Evolutionary conservation across 2,888 invertebrate species (phyloP).

Genomic region (Petrophora chlorosata): DNA sequence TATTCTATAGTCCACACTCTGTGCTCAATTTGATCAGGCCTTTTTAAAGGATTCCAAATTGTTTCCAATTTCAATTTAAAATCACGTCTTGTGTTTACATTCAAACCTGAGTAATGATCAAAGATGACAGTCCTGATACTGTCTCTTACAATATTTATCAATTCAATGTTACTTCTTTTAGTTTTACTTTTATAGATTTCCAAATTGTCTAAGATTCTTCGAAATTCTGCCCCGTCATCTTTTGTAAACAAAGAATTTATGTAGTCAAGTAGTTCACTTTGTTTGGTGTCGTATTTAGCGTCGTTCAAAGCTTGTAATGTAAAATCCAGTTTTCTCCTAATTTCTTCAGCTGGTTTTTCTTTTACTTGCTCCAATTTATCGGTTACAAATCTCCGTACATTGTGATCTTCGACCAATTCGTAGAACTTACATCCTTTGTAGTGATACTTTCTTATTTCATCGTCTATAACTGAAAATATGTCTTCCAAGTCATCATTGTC

Average conservation of each 20-base stretch:
- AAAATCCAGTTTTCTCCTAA: conserved; percentile 38
- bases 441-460: conserved; percentile 50
- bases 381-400: conserved; percentile 40
- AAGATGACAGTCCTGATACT: conserved; percentile 48
- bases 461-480: conserved; percentile 38
- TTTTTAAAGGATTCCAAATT: conserved; percentile 31
- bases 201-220: conserved; percentile 41
- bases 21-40: background rate
- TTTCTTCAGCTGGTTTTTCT: conserved; percentile 27
- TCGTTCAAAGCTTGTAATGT: conserved; percentile 27
- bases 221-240: conserved; percentile 38
- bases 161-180: conserved; percentile 33
- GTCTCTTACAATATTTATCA: conserved; percentile 41
- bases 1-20: conserved; percentile 18
- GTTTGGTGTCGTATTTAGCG: conserved; percentile 24
- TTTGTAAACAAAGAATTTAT: conserved; percentile 51
- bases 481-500: conserved; percentile 50
- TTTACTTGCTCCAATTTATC: conserved; percentile 39
- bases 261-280: conserved; percentile 39
- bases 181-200: conserved; percentile 39
- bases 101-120: conserved; percentile 51
- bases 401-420: conserved; percentile 41
- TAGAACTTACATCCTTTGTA: conserved; percentile 48
- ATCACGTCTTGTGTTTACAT: conserved; percentile 37
- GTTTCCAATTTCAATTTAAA: conserved; percentile 39